A percentile compares a stretch with the other conserved stretches of the same genome.
Conservation (phyloP, 2,888 invertebrate genomes). For the Mystacides longicornis region DNA sequence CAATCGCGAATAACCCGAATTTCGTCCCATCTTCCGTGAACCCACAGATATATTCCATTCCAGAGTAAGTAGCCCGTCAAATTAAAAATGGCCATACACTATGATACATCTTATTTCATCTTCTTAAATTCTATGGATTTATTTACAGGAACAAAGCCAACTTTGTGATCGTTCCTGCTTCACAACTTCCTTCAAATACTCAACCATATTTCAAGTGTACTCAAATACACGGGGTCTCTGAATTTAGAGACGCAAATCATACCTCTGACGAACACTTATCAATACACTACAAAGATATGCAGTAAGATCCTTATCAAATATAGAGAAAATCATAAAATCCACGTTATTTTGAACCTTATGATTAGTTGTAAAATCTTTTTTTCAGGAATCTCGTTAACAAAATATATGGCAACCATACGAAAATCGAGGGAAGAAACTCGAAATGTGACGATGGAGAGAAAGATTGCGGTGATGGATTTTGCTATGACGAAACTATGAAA, state of each 20-base stretch:
- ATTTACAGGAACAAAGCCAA: constrained; percentile 10
- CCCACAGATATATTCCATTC: neutral
- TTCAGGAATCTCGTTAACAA: constrained; percentile 12
- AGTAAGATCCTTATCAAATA: too few species aligned
- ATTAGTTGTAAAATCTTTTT: neutral
- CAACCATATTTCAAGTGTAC: constrained; percentile 11
- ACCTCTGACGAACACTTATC: constrained; percentile 8
- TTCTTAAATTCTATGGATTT: neutral
- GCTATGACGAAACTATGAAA: constrained; percentile 52
- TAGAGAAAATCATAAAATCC: neutral
- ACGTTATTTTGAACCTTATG: neutral
- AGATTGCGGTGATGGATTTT: constrained; percentile 37
- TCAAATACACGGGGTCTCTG: constrained; percentile 5
- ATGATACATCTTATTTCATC: neutral
- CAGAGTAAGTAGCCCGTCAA: neutral
- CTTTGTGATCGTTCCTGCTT: constrained; percentile 9
- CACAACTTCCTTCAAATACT: constrained; percentile 13
- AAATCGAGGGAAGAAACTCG: neutral
- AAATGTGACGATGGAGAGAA: constrained; percentile 34
- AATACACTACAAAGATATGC: constrained; percentile 18
- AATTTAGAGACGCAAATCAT: constrained; percentile 1
- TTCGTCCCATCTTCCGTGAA: neutral
- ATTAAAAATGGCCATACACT: neutral
- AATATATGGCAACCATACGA: constrained; percentile 18
- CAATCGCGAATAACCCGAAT: too few species aligned